Percentiles rank a stretch among this genome's conserved stretches.
These are phyloP conservation scores for Dipodomys merriami DNA, from an alignment of 2,113 vertebrate genomes.

Conservation along the genomic window DNA sequence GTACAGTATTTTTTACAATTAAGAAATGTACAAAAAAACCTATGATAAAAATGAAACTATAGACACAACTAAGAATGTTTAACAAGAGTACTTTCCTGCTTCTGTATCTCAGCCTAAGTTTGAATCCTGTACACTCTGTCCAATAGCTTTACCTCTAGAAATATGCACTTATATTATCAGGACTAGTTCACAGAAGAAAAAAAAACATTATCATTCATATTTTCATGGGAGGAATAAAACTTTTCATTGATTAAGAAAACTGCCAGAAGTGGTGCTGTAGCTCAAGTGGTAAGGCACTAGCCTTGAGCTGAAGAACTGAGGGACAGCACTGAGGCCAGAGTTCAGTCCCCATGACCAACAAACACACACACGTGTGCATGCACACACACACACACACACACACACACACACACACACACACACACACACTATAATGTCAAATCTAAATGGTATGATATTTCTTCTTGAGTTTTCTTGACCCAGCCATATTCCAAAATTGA, in stretches of 20 bases:
- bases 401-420: too few relatives aligned
- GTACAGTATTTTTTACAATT: too few relatives aligned
- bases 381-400: too few relatives aligned
- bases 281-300: too few relatives aligned
- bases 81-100: neutral
- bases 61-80: neutral
- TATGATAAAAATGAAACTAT: neutral
- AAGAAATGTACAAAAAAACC: too few relatives aligned
- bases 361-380: too few relatives aligned
- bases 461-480: neutral
- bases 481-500: constrained; percentile 11
- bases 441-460: neutral
- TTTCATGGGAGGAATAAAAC: neutral
- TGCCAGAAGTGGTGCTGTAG: too few relatives aligned
- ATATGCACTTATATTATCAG: neutral
- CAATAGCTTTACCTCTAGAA: neutral
- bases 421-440: neutral
- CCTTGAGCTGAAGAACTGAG: too few relatives aligned
- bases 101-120: neutral
- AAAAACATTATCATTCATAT: too few relatives aligned
- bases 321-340: too few relatives aligned
- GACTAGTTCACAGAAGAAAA: neutral
- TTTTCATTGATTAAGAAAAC: neutral
- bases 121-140: neutral
- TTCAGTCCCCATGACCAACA: too few relatives aligned